Evolutionary conservation across 2,113 vertebrate species (phyloP), one percentile per base, ranked within the genome.

Genomic region (Passer domesticus): DNA sequence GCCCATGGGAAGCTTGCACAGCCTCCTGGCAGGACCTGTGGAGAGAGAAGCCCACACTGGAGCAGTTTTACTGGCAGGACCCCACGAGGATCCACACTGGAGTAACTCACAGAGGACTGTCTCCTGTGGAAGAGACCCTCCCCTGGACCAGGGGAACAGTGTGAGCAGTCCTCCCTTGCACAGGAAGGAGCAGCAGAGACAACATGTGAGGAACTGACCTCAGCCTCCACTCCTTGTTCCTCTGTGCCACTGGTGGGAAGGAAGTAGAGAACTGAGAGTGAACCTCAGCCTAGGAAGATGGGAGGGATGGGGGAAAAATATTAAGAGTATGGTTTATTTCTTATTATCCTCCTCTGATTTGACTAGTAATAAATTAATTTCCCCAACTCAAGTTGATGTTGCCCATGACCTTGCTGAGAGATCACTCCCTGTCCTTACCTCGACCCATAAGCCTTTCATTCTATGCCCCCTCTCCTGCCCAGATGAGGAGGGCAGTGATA

Each of bases 71-170:
- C 30, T n/a, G 41, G 41, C n/a, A 74, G 59, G n/a, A 39, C 23
- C 41, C 12, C n/a, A 41, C 0, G 0, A 47, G n/a, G 7, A 66
- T 30, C 16, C 39, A 33, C 16, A 27, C 12, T 41, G 53, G 12
- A 67, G 46, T 21, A 67, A 39, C 5, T 43, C 17, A 13, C 2
- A 8, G 9, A 67, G 46, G 7, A 35, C 9, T 58, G 16, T 23
- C 15, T 80, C 30, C 50, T 19, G 5, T 31, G 31, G 41, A 20
- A 55, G 17, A 16, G 13, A 80, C 1, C 3, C 16, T 9, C 15
- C 1, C 3, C 27, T 23, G 44, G 18, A 47, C n/a, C 49, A 63
- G 21, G 31, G 31, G 9, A 69, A n/a, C 31, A 43, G 23, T 5
- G 31, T 19, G 25, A 67, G 52, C 9, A 47, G 8, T 7, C 46